Percentiles rank a stretch among this genome's conserved stretches.
Conservation (phyloP, 2,888 invertebrate species). For the Agrilus mali region DNA sequence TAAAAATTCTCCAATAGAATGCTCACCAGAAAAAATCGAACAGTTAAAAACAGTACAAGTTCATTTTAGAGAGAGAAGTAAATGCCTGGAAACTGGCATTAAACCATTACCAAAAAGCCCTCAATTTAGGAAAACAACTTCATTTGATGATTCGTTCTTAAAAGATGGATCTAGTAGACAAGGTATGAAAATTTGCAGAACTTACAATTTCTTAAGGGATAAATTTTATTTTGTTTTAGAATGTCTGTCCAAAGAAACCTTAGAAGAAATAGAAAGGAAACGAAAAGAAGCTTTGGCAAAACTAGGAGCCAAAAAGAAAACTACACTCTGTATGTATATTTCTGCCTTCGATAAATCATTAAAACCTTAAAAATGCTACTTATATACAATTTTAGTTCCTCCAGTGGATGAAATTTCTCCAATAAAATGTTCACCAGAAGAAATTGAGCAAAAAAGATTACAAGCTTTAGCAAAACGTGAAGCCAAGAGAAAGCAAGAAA, state of each 20-base stretch:
- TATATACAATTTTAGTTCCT: too few species aligned
- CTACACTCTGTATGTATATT: constrained; percentile 6
- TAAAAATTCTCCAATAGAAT: too few species aligned
- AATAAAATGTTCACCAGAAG: constrained; percentile 31
- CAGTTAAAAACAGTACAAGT: background rate
- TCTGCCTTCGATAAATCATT: background rate
- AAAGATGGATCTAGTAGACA: too few species aligned
- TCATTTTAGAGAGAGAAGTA: background rate
- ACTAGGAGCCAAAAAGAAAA: constrained; percentile 38
- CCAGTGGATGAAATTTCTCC: constrained; percentile 15
- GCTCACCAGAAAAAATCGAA: background rate
- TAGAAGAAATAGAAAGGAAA: constrained; percentile 50
- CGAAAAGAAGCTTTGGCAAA: constrained; percentile 46
- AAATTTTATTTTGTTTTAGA: too few species aligned
- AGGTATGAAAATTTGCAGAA: too few species aligned
- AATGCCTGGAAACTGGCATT: too few species aligned
- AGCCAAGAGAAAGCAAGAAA: constrained; percentile 29
- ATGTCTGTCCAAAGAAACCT: constrained; percentile 32
- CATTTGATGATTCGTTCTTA: too few species aligned
- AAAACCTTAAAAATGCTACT: background rate
- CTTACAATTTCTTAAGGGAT: too few species aligned
- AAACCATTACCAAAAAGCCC: too few species aligned
- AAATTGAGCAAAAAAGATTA: constrained; percentile 35
- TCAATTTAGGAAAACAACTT: too few species aligned
- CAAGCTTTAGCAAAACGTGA: constrained; percentile 35